Evolutionary conservation across 2,113 vertebrate species (phyloP), one percentile per base, ranked within the genome.

Genomic region (Poeciliopsis prolifica): DNA sequence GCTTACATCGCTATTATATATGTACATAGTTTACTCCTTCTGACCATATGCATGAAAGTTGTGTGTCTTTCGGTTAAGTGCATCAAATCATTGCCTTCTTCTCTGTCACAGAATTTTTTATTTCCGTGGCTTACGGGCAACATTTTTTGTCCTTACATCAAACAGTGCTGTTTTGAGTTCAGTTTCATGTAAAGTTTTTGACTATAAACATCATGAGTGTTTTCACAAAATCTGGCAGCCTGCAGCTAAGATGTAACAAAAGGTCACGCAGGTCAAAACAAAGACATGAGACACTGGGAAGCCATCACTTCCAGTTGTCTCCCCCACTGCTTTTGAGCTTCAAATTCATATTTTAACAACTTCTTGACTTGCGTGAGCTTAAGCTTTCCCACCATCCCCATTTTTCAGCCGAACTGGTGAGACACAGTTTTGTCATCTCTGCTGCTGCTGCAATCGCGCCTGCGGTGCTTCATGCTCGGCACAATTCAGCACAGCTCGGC

Each of bases 401-500:
- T 0, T 0, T 33, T 78, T 73, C 28, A 67, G 30, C 13, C 28
- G 67, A 62, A 64, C 68, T 61, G 60, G 69, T 75, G 61, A 54
- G 42, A 31, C 8, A 0, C 61, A 30, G 60, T 64, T 33, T 54
- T 48, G 44, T 35, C 14, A 65, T 66, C 30, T 77, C n/a, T 19
- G 40, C 82, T 37, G 28, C 67, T 60, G 67, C 29, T 68, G 33
- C 5, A 3, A 44, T 78, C 22, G 29, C 58, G 72, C 44, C 68
- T 61, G 60, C 54, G 73, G 42, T 28, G 72, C 35, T 68, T 70
- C n/a, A 65, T 30, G 29, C 22, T 17, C 2, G 7, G 19, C 40
- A 58, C 17, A 48, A 35, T 14, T 26, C 63, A 28, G 28, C 28
- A 29, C 30, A 72, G 48, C 70, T 74, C n/a, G 63, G 7, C 64